Evolutionary conservation across 1,140 invertebrate genomes (phyloP).

Genomic region (Brachionus asplanchnoidis): DNA sequence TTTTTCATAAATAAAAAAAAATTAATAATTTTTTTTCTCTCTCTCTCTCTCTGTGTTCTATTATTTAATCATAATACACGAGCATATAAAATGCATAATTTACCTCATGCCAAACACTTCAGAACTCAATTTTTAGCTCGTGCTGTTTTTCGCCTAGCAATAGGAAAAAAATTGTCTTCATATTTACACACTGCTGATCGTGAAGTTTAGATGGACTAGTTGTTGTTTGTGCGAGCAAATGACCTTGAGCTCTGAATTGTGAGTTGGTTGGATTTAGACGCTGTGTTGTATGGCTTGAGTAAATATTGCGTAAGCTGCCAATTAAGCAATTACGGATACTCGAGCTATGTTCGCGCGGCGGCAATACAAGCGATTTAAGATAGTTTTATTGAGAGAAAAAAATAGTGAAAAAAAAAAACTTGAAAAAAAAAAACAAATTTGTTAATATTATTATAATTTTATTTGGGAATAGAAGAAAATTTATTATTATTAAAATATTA

Average conservation of each 20-base stretch:
- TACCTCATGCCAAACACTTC: too few species aligned
- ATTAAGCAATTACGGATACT: background rate
- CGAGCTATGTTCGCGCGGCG: background rate
- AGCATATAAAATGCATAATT: too few species aligned
- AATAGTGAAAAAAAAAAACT: background rate
- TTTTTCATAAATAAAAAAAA: too few species aligned
- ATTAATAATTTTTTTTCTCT: too few species aligned
- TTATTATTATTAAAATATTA: background rate
- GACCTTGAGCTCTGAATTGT: background rate
- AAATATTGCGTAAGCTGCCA: background rate
- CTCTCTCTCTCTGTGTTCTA: too few species aligned
- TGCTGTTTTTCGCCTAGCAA: too few species aligned
- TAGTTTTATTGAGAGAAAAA: background rate
- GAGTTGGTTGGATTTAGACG: background rate
- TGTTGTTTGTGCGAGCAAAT: background rate
- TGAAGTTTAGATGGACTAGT: too few species aligned
- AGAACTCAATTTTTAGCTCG: too few species aligned
- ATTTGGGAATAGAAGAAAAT: background rate
- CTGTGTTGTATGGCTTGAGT: background rate
- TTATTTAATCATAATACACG: too few species aligned
- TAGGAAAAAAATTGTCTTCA: too few species aligned
- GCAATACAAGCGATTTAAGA: background rate
- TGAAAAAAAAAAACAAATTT: background rate
- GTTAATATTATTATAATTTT: slow-evolving; percentile 26
- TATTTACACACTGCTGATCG: too few species aligned